A percentile compares a stretch with the other conserved stretches of the same genome.
These are phyloP conservation scores for Sturnus vulgaris DNA, from an alignment of 2,113 vertebrate species.

Conservation along the genomic window DNA sequence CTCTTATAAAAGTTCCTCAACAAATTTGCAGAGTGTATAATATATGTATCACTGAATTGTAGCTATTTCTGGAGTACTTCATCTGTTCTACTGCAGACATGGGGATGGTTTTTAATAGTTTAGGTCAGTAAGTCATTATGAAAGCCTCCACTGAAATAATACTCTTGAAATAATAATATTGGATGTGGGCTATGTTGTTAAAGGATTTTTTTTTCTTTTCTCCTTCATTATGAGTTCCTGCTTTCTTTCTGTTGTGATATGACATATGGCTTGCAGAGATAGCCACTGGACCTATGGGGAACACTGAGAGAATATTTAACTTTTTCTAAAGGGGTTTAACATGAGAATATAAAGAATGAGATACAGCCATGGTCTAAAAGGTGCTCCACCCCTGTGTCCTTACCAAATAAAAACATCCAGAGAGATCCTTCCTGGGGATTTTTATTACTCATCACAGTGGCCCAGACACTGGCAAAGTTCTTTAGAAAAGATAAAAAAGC, in stretches of 20 bases:
- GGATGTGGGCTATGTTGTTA: neutral
- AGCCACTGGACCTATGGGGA: neutral
- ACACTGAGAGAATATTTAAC: neutral
- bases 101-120: constrained; percentile 5
- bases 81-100: neutral
- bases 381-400: neutral
- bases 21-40: constrained; percentile 23
- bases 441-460: neutral
- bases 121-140: constrained; percentile 19
- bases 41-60: neutral
- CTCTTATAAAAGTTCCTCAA: constrained; percentile 22
- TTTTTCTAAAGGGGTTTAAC: neutral
- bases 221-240: neutral
- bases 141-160: constrained; percentile 28
- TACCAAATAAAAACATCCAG: neutral
- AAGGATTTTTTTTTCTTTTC: neutral
- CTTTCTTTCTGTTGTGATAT: neutral
- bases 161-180: neutral
- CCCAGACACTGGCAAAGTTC: neutral
- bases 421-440: neutral
- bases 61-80: constrained; percentile 40
- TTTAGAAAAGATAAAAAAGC: neutral
- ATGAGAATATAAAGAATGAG: neutral
- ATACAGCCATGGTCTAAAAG: neutral
- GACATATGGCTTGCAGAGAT: neutral